Evolutionary conservation across 2,888 invertebrate genomes (phyloP), one percentile per base, ranked within the genome.

Genomic region (Drosophila merina): DNA sequence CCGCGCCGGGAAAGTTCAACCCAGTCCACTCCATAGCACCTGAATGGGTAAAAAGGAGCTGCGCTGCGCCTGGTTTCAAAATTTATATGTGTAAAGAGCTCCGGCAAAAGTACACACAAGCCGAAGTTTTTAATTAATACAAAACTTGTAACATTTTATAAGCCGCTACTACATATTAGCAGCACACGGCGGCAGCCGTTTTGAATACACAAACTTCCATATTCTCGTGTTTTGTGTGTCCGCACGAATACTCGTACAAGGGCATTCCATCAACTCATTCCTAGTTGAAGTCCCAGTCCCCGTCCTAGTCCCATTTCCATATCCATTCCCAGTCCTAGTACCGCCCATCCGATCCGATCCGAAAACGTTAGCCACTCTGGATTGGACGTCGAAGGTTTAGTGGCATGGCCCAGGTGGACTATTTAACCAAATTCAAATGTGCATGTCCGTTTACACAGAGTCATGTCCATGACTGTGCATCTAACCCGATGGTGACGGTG

Each of bases 81-180:
- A 59, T 57, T 73, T 28, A 25, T 42, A 9, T 28, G 26, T 33
- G 36, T 38, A 63, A 72, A 75, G 56, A 77, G 77, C 78, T 71
- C n/a, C 67, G 72, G 63, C 72, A 75, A 76, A 79, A 73, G 73
- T 73, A 78, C 77, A 77, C 59, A 76, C 70, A 68, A 75, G 79
- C 79, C 71, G 64, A 89, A 89, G 79, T 90, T 89, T 89, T 89
- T 90, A 89, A 89, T 89, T 89, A 89, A 89, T 89, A 82, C 89
- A 85, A 82, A 86, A 89, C 83, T 88, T 89, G 88, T 86, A 79
- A 88, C 89, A 88, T 84, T 88, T 86, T 85, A 88, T 88, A 88
- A 88, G 89, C 86, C 76, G 72, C 81, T 73, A 67, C 72, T 68
- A 67, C 74, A 62, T 71, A 73, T 83, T 86, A 76, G 76, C 59